A percentile compares a stretch with the other conserved stretches of the same genome.
Evolutionary conservation across 1,140 invertebrate species (phyloP).

Genomic region (Zaprionus kolodkinae): DNA sequence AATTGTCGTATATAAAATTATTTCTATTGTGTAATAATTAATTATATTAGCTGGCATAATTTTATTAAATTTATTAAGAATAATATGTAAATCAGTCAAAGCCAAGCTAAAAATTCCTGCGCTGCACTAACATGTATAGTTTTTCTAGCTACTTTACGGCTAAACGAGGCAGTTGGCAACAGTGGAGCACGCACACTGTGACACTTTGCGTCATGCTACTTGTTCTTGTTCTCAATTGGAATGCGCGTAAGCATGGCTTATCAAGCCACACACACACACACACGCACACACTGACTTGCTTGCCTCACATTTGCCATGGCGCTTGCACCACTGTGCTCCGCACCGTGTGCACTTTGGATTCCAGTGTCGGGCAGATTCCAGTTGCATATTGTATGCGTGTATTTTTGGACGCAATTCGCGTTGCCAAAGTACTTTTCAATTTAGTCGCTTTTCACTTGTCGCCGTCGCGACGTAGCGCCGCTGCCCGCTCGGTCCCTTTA

Average conservation of each 20-base stretch:
- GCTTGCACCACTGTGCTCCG: conserved; percentile 27
- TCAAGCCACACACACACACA: conserved; percentile 1
- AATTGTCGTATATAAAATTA: background rate
- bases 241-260: conserved; percentile 13
- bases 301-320: background rate
- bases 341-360: conserved; percentile 12
- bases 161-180: conserved; percentile 21
- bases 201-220: conserved; percentile 19
- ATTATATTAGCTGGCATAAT: background rate
- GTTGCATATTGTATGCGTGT: background rate
- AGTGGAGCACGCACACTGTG: conserved; percentile 6
- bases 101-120: background rate
- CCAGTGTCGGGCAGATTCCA: conserved; percentile 8
- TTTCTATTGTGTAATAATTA: background rate
- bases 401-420: conserved; percentile 40
- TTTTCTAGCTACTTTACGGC: background rate
- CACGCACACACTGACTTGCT: background rate
- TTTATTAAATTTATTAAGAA: background rate
- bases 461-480: conserved; percentile 13
- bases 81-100: background rate
- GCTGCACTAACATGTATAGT: background rate
- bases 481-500: conserved; percentile 25
- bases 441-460: conserved; percentile 34
- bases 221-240: conserved; percentile 19
- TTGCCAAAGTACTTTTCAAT: conserved; percentile 27